Base-by-base conservation (phyloP, 2,113 vertebrate species). In the Nicator chloris region DNA sequence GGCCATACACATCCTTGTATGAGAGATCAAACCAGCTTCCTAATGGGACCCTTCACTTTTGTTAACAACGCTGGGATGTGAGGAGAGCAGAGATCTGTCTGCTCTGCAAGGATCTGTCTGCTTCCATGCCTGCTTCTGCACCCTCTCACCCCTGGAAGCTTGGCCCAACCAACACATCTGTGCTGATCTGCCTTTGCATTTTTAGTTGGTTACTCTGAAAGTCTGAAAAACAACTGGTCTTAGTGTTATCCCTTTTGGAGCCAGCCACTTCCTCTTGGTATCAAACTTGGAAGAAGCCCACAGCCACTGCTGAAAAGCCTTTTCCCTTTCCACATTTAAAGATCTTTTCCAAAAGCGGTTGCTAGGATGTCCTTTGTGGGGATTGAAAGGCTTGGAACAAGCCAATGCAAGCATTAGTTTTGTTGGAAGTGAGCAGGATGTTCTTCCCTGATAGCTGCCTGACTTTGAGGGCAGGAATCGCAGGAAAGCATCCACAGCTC, bases 211-310 rank as follows among this genome's bases (percentile, higher is more conserved):
- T 75, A 79, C 57, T 82, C 61, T 79, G 47, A 26, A 82, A 76
- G 12, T 70, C 79, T 80, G 71, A 71, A 81, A 92, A 97, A 83
- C 30, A 3, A 27, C 6, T 66, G 7, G 4, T 82, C 33, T 75
- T 33, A 44, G 5, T 50, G 16, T 73, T 90, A 73, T 86, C 76
- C 47, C 18, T 33, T 77, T 72, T 81, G 94, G 75, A 95, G 85
- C 42, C 5, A 7, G 33, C 6, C 1, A 2, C 54, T 92, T 82
- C 85, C 78, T 86, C 63, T 49, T 83, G 51, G 56, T 83, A 49
- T 92, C 72, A 78, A 54, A 83, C 71, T 56, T 92, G 68, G 80
- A 95, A 78, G 64, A 86, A 70, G 16, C 86, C 49, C 72, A 35
- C 54, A 68, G 47, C 23, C 15, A 12, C 45, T 66, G 64, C 72